Conservation (phyloP, 2,113 vertebrate genomes). For the Nibea albiflora region DNA sequence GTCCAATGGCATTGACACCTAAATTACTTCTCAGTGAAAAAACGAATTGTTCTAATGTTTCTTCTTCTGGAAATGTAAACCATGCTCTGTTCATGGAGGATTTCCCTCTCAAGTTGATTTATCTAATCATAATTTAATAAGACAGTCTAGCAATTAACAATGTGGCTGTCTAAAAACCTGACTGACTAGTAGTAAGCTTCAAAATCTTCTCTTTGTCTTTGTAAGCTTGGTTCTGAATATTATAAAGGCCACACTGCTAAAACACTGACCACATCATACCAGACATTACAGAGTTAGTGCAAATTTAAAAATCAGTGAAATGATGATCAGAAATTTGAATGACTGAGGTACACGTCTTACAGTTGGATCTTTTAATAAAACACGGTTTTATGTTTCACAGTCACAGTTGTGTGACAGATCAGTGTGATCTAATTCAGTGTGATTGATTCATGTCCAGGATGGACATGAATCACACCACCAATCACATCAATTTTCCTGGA, state of each 20-base stretch:
- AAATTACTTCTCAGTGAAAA: not conserved
- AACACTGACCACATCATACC: not conserved
- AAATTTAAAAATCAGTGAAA: not conserved
- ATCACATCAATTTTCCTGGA: no score
- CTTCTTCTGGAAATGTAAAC: not conserved
- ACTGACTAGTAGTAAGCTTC: not conserved
- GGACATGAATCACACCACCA: no score
- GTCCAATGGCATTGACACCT: no score
- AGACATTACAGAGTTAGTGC: not conserved
- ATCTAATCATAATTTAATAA: not conserved
- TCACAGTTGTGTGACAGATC: slow-evolving; percentile 9
- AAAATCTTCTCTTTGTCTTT: not conserved
- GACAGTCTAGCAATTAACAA: not conserved
- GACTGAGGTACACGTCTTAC: slow-evolving; percentile 5
- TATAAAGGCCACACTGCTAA: not conserved
- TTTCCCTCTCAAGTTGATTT: not conserved
- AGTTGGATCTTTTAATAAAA: slow-evolving; percentile 11
- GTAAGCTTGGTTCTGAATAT: not conserved
- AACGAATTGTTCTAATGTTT: not conserved
- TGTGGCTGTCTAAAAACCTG: not conserved
- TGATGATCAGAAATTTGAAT: not conserved
- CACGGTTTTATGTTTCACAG: not conserved
- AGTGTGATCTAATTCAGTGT: not conserved
- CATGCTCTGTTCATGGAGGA: not conserved
- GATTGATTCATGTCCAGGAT: no score